Base-by-base conservation (phyloP, 2,797 vertebrate species). In the Rhinatrema bivittatum region DNA sequence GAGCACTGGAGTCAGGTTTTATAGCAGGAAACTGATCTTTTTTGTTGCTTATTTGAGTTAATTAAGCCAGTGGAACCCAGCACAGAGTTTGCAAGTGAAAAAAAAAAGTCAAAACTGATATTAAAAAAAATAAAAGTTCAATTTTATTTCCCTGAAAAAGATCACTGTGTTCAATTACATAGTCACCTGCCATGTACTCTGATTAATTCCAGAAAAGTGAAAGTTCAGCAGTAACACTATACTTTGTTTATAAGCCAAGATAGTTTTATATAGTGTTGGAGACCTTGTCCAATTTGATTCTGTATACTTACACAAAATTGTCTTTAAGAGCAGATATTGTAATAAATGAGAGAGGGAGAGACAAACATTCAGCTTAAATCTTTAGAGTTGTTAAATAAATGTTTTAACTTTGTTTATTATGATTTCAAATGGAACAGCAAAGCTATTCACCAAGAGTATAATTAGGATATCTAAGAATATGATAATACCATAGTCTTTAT, bases 41-140 rank as follows among this genome's bases (percentile, higher is more conserved):
- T 67, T 65, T 60, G 34, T 64, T 70, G 61, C 69, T 74, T 68
- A 50, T 62, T 65, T 72, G 78, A 66, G 32, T 53, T 66, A 70
- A 71, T 69, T 65, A 66, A 71, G 39, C 50, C 9, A 32, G 46
- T 59, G 50, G 43, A 72, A 74, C 72, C 40, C 66, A 60, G 67
- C 40, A 54, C 61, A 60, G 34, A 56, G 36, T 43, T 35, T 56
- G 46, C 59, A 65, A 68, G 59, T 74, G 70, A n/a, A n/a, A n/a
- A n/a, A 56, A n/a, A 74, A 68, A 68, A 67, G 51, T 61, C 52
- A 72, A 60, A 62, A 65, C 46, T 33, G 38, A 46, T n/a, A n/a
- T 51, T 70, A 45, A 60, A 67, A 60, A 67, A 62, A 55, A 69
- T 70, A 65, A 43, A 60, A 62, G 71, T 59, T 29, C 50, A 30